phyloP scores from a whole-genome alignment of 1,140 invertebrate genomes.

The Trachymyrmex septentrionalis region DNA sequence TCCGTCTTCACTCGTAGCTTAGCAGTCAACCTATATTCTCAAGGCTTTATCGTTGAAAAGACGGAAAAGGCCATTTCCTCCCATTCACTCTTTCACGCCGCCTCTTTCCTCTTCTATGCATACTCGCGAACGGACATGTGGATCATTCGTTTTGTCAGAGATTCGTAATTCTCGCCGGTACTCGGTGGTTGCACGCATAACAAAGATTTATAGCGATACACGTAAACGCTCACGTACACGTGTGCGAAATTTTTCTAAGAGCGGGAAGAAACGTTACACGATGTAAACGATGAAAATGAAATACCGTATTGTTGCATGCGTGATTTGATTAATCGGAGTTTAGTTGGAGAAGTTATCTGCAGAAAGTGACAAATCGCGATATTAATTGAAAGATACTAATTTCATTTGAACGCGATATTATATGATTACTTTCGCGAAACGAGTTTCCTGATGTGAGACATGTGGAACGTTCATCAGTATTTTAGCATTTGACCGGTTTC shows the following conservation, averaged over 20 bases:
- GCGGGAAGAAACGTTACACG: neutral
- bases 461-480: conserved; percentile 23
- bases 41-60: conserved; percentile 70
- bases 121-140: conserved; percentile 1
- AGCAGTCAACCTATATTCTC: conserved; percentile 79
- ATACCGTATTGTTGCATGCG: conserved; percentile 5
- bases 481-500: conserved; percentile 29
- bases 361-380: neutral
- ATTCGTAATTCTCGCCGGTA: conserved; percentile 26
- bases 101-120: conserved; percentile 45
- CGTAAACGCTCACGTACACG: neutral
- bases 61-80: conserved; percentile 75
- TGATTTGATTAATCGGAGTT: conserved; percentile 29
- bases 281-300: conserved; percentile 17
- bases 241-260: conserved; percentile 1
- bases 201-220: neutral
- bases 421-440: conserved; percentile 39
- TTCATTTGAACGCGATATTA: neutral
- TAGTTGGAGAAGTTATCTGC: neutral
- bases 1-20: conserved; percentile 74
- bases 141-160: conserved; percentile 16
- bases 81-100: conserved; percentile 44
- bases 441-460: conserved; percentile 6
- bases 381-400: conserved; percentile 53
- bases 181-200: neutral